These are phyloP conservation scores for Cliona cf. orientalis DNA, from an alignment of 37 sponge, comb jelly and placozoan species.

Conservation along the genomic window DNA sequence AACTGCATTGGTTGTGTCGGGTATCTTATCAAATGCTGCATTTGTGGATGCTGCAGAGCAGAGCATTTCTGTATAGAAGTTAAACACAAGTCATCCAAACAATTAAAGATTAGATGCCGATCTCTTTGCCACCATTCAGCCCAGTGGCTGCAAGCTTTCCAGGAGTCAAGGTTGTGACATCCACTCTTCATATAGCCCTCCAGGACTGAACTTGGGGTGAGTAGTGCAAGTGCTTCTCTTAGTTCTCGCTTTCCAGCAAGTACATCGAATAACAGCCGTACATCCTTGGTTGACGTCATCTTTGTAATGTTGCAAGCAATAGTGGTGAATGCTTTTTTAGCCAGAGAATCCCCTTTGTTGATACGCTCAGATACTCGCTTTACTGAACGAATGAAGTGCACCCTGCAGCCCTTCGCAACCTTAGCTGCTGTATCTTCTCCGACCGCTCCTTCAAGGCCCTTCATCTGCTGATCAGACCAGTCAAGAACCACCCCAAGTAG, in stretches of 20 bases:
- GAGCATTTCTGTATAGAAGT: too few relatives aligned
- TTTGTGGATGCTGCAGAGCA: too few relatives aligned
- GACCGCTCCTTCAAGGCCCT: constrained; percentile 30
- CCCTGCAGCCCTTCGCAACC: constrained; percentile 33
- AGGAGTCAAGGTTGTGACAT: not conserved
- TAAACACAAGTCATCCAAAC: too few relatives aligned
- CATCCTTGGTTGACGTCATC: not conserved
- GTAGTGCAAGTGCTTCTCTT: not conserved
- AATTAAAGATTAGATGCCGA: too few relatives aligned
- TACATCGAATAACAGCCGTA: not conserved
- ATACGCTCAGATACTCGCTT: constrained; percentile 16
- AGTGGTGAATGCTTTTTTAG: constrained; percentile 20
- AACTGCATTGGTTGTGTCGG: constrained; percentile 44
- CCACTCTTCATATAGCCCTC: not conserved
- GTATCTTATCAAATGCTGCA: constrained; percentile 7
- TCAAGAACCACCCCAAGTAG: constrained; percentile 33
- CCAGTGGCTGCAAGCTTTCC: constrained; percentile 24
- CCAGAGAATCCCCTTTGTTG: not conserved
- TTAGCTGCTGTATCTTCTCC: constrained; percentile 9
- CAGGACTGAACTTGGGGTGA: not conserved
- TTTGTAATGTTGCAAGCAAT: constrained; percentile 15
- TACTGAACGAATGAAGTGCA: constrained; percentile 30
- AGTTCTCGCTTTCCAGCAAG: not conserved
- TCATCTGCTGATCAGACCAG: constrained; percentile 31
- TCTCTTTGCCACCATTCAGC: constrained; percentile 15